phyloP scores from a whole-genome alignment of 2,113 vertebrate species.

The Ursus arctos region DNA sequence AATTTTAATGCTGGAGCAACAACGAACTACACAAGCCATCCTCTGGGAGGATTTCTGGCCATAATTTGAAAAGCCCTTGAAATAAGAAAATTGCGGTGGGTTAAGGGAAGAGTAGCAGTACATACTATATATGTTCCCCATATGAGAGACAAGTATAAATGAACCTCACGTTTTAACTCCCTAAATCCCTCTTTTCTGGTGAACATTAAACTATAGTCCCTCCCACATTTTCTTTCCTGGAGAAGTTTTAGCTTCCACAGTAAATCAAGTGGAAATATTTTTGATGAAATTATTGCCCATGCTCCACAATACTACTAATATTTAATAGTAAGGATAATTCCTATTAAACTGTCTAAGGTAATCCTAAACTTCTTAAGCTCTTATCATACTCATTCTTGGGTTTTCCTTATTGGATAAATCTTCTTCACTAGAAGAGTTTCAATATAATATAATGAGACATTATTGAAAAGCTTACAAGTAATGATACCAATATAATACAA shows the following conservation, averaged over 20 bases:
- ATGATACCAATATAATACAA: not conserved
- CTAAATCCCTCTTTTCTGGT: not conserved
- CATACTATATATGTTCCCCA: not conserved
- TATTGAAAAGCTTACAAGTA: not conserved
- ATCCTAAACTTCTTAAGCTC: not conserved
- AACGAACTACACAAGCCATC: slow-evolving; percentile 42
- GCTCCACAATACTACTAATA: not conserved
- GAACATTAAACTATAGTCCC: not conserved
- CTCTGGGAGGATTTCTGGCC: not conserved
- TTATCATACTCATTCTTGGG: not conserved
- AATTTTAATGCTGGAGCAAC: slow-evolving; percentile 44
- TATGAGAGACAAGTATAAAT: not conserved
- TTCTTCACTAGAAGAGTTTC: not conserved
- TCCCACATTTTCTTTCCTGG: not conserved
- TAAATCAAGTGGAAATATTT: slow-evolving; percentile 10
- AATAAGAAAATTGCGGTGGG: slow-evolving; percentile 37
- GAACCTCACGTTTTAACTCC: not conserved
- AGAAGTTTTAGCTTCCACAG: slow-evolving; percentile 25
- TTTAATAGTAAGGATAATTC: slow-evolving; percentile 2
- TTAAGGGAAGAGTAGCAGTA: not conserved
- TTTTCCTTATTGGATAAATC: not conserved
- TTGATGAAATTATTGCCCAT: not conserved
- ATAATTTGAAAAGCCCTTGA: slow-evolving; percentile 28
- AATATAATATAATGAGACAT: slow-evolving; percentile 19
- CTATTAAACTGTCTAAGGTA: not conserved